Percentiles rank a stretch among this genome's conserved stretches.
phyloP scores from a whole-genome alignment of 2,113 vertebrate species.

The Bettongia penicillata region DNA sequence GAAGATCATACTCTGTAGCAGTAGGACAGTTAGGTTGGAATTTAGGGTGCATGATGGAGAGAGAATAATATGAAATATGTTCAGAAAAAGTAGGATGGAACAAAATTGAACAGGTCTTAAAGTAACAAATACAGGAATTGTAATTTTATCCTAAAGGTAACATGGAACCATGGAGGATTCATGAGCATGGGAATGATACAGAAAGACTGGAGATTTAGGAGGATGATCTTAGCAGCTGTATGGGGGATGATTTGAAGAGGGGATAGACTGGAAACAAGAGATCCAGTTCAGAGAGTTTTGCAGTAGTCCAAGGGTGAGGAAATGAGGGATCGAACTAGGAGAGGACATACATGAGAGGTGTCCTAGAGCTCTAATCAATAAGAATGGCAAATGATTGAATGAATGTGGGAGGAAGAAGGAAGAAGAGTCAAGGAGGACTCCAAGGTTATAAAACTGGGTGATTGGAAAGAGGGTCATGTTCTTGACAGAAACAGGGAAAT shows the following conservation, averaged over 20 bases:
- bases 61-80: neutral
- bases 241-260: neutral
- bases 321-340: neutral
- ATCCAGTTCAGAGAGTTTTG: neutral
- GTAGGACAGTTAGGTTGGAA: neutral
- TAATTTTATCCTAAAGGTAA: neutral
- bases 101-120: neutral
- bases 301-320: neutral
- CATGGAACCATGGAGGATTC: neutral
- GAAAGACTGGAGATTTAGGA: neutral
- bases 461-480: neutral
- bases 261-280: neutral
- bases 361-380: neutral
- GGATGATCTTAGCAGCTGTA: neutral
- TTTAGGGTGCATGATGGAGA: neutral
- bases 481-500: neutral
- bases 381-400: neutral
- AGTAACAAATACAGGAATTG: neutral
- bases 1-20: neutral
- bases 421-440: neutral
- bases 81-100: neutral
- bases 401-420: neutral
- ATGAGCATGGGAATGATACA: neutral
- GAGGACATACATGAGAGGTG: neutral
- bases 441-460: neutral